These are phyloP conservation scores for Luidia sarsii DNA, from an alignment of 53 echinoderm and acorn worm species.

Conservation along the genomic window DNA sequence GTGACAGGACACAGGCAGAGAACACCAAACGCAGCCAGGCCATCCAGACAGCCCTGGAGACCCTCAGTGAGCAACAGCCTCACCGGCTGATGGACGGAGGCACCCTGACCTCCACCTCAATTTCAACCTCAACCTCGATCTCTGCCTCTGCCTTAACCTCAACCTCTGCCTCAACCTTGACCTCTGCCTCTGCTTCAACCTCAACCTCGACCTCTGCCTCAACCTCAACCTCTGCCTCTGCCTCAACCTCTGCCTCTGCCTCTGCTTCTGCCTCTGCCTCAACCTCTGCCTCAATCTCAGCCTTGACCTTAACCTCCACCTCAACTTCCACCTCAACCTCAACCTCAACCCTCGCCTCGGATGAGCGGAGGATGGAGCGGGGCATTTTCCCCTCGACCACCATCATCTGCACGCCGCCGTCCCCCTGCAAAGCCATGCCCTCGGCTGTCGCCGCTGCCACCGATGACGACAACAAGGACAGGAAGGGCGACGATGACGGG, in stretches of 20 bases:
- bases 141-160: neutral
- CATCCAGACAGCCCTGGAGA: constrained; percentile 71
- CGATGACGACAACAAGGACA: neutral
- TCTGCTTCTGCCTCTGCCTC: too few species aligned
- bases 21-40: constrained; percentile 55
- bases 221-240: constrained; percentile 57
- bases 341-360: neutral
- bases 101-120: neutral
- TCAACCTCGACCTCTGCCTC: constrained; percentile 5
- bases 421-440: constrained; percentile 65
- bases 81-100: constrained; percentile 26
- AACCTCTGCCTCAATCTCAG: neutral
- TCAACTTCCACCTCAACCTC: too few species aligned
- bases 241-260: constrained; percentile 66
- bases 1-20: constrained; percentile 66
- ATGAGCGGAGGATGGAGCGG: too few species aligned
- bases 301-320: too few species aligned
- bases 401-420: constrained; percentile 92
- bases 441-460: neutral
- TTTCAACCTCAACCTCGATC: neutral
- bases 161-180: too few species aligned
- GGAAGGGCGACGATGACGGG: neutral
- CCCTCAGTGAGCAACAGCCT: constrained; percentile 49
- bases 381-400: constrained; percentile 53
- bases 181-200: too few species aligned